Evolutionary conservation across 2,113 vertebrate species (phyloP), one percentile per base, ranked within the genome.

Genomic region (Sylvietta virens): DNA sequence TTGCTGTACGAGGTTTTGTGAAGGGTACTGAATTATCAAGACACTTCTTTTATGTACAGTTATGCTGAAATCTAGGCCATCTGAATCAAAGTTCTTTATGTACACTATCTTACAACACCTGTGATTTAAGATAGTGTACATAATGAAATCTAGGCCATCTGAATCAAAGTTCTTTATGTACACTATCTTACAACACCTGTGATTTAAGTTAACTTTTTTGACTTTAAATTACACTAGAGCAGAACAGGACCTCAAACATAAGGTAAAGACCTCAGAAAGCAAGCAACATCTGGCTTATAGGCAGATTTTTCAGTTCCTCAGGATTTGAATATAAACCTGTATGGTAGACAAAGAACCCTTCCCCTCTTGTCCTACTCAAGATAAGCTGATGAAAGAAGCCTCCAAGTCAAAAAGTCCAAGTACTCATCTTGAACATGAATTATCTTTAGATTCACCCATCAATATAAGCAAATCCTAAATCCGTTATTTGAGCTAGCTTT

Each of bases 1-100:
- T 5, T 0, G 1, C 6, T 16, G 7, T 37, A 79, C 6, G 47
- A 31, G 15, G 6, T 69, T 65, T 86, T 64, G 1, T 81, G 40
- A 92, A 73, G 13, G 37, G 8, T 33, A 31, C 3, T 11, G 47
- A 47, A 27, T 65, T 33, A 48, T 21, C 22, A 37, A 72, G 33
- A 64, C 8, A 47, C 13, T 62, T 50, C 3, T 83, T 50, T 71
- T 64, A 45, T 44, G 13, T 27, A 40, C 6, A 37, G 14, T 60
- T 79, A 24, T 31, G 53, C 16, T 58, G 35, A 86, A 86, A 83
- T 20, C 15, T 51, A 42, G 35, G 15, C 7, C 22, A 37, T 64
- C 39, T 77, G 1, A 62, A 40, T 60, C 42, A 80, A 56, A 33
- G 9, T 50, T 6, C 7, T 81, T 54, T 50, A 76, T 61, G 10